phyloP scores from a whole-genome alignment of 2,113 vertebrate genomes.

The Corvus hawaiiensis region DNA sequence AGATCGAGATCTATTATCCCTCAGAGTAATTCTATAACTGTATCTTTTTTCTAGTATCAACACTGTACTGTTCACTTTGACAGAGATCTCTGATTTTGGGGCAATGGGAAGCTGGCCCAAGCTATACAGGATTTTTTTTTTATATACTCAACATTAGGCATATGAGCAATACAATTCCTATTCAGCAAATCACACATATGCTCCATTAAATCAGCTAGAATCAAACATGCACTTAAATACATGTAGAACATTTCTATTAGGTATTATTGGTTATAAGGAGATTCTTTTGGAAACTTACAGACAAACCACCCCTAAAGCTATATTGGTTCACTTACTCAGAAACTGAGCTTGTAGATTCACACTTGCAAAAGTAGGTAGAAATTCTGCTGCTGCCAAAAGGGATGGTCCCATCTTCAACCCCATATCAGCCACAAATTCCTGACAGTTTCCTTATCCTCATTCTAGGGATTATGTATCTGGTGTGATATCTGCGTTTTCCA shows the following conservation, averaged over 20 bases:
- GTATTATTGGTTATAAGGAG: not conserved
- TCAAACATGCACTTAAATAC: not conserved
- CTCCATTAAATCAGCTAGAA: not conserved
- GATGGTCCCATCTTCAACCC: not conserved
- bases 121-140: not conserved
- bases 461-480: not conserved
- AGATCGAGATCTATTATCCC: not conserved
- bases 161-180: not conserved
- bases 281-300: not conserved
- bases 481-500: not conserved
- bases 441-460: not conserved
- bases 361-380: not conserved
- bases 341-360: not conserved
- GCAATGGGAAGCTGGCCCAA: not conserved
- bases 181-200: not conserved
- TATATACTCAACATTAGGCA: not conserved
- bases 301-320: not conserved
- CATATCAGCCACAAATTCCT: not conserved
- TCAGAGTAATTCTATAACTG: not conserved
- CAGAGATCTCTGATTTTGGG: not conserved
- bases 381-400: not conserved
- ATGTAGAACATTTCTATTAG: not conserved
- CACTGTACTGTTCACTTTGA: not conserved
- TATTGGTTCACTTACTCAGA: not conserved
- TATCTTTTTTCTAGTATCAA: not conserved